Evolutionary conservation across 23 tunicate species (phyloP), one percentile per base, ranked within the genome.

Genomic region (Phallusia fumigata): DNA sequence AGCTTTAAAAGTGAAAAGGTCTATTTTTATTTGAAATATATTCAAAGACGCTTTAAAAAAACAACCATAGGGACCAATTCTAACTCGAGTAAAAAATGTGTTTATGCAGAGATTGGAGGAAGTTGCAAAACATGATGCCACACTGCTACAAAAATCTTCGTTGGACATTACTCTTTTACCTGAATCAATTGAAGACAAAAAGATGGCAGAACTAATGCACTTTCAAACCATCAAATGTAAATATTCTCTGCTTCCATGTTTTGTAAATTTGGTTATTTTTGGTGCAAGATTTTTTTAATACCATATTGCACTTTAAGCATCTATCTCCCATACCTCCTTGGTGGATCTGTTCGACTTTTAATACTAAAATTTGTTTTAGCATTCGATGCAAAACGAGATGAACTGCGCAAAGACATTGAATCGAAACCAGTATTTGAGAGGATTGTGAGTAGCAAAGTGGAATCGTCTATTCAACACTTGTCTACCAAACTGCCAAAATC

Each of bases 91-190:
- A 58, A 21, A 58, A 58, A 22, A 21, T 24, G n/a, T n/a, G n/a
- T n/a, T n/a, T 58, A 3, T 80, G 10, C 73, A 80, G 83, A 85
- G 73, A 65, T 33, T 90, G n/a, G 95, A 85, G 65, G 81, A 84
- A 52, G 75, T 81, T 76, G 65, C 84, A 0, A 88, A 90, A 45
- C 30, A 26, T 18, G 95, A 90, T 64, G 77, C 76, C 65, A 72
- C 79, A 28, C 47, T 90, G 76, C 40, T 90, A 31, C n/a, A 52
- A 19, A 90, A 90, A 78, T 90, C 95, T 1, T 90, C 95, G 16
- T 78, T 90, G 19, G 84, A 83, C 35, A 91, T 91, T 53, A 45
- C 78, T n/a, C 81, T 91, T 15, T 77, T 91, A 6, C 81, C 86
- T 28, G 90, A 83, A 79, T 81, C 47, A 36, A 83, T 78, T 24